A percentile compares a stretch with the other conserved stretches of the same genome.
These are phyloP conservation scores for Cynocephalus volans DNA, from an alignment of 2,113 vertebrate species.

Conservation along the genomic window DNA sequence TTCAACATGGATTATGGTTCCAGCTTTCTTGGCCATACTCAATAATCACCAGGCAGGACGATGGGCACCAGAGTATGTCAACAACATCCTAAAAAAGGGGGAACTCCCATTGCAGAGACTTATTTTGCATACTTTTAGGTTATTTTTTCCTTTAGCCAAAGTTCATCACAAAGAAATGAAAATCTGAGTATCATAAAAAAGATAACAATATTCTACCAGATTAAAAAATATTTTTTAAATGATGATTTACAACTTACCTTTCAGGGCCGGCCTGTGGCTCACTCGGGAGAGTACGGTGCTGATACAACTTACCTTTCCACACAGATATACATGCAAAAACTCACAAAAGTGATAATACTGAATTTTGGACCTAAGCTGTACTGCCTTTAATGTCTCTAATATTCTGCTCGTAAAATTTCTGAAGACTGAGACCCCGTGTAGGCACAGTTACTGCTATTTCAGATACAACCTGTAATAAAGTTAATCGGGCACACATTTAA, in stretches of 20 bases:
- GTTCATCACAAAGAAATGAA: slow-evolving; percentile 58
- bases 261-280: no score
- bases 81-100: neutral
- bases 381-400: neutral
- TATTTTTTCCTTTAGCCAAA: slow-evolving; percentile 43
- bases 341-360: neutral
- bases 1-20: slow-evolving; percentile 11
- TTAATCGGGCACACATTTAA: slow-evolving; percentile 75
- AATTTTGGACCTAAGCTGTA: neutral
- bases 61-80: neutral
- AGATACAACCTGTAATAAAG: slow-evolving; percentile 74
- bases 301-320: neutral
- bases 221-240: slow-evolving; percentile 10
- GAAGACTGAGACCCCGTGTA: slow-evolving; percentile 20
- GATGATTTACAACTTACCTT: neutral
- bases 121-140: neutral
- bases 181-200: neutral
- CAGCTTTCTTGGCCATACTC: neutral
- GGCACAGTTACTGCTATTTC: slow-evolving; percentile 51
- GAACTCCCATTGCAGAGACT: neutral
- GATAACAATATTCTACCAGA: neutral
- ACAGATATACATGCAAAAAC: neutral
- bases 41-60: neutral
- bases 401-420: slow-evolving; percentile 64
- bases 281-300: no score